A percentile compares a stretch with the other conserved stretches of the same genome.
Conservation (phyloP, 1,140 invertebrate genomes). For the Caenorhabditis tropicalis region DNA sequence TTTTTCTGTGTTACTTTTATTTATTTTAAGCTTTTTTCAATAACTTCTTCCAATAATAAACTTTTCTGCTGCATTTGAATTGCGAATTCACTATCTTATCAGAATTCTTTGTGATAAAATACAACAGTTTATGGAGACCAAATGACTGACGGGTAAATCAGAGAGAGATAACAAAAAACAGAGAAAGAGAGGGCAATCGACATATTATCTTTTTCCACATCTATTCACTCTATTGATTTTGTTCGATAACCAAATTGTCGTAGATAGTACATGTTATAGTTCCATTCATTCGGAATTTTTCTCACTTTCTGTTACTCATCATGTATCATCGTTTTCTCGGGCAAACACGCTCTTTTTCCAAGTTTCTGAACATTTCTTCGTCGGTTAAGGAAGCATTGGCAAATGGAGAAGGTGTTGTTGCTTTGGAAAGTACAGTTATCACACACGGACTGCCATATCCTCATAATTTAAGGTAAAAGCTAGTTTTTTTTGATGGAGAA, state of each 20-base stretch:
- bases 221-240: background rate
- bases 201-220: conserved; percentile 10
- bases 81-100: conserved; percentile 2
- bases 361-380: conserved; percentile 31
- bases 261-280: background rate
- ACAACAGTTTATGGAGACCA: background rate
- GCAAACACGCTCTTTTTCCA: conserved; percentile 11
- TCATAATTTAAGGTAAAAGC: conserved; percentile 80
- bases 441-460: conserved; percentile 98
- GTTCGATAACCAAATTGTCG: background rate
- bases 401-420: conserved; percentile 77
- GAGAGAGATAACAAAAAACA: conserved; percentile 25
- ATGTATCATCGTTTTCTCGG: background rate
- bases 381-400: conserved; percentile 20
- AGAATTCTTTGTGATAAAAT: background rate
- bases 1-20: background rate
- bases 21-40: background rate
- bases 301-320: background rate
- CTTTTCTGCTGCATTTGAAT: background rate
- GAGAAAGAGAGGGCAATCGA: background rate
- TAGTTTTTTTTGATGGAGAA: conserved; percentile 7
- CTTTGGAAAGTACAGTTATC: conserved; percentile 94
- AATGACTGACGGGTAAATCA: background rate
- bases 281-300: background rate
- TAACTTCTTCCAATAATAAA: no score